Conservation (phyloP, 2,888 invertebrate genomes). For the Podabrus alpinus region DNA sequence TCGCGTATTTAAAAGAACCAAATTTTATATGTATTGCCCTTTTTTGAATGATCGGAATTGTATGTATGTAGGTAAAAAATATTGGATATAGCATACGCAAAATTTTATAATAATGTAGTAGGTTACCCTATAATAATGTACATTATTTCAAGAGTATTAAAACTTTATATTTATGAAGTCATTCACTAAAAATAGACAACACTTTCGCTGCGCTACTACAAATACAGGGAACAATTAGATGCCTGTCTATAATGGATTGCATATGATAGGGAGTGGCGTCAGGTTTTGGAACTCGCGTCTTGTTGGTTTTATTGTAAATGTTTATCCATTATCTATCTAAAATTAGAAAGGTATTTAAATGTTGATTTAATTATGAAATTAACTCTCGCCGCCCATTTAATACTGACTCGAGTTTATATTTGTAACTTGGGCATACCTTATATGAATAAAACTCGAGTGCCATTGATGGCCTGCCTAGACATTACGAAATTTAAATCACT, state of each 20-base stretch:
- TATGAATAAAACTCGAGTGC: neutral
- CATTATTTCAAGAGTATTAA: neutral
- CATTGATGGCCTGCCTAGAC: neutral
- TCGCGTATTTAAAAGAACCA: neutral
- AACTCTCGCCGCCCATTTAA: neutral
- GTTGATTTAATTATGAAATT: neutral
- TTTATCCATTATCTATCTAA: neutral
- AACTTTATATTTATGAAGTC: neutral
- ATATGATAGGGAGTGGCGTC: conserved; percentile 6
- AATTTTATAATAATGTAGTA: neutral
- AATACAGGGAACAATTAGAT: conserved; percentile 11
- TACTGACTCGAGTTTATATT: neutral
- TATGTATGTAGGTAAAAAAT: neutral
- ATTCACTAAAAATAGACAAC: neutral
- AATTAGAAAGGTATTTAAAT: neutral
- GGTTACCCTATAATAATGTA: neutral
- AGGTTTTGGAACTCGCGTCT: neutral
- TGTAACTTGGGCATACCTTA: neutral
- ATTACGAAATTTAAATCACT: neutral
- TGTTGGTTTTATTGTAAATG: neutral
- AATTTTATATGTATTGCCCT: neutral
- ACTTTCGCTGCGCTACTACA: conserved; percentile 33
- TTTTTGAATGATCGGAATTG: neutral
- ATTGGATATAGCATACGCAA: no score
- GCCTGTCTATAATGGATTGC: conserved; percentile 7